Conservation (phyloP, 2,888 invertebrate genomes). For the Morpho deidamia region DNA sequence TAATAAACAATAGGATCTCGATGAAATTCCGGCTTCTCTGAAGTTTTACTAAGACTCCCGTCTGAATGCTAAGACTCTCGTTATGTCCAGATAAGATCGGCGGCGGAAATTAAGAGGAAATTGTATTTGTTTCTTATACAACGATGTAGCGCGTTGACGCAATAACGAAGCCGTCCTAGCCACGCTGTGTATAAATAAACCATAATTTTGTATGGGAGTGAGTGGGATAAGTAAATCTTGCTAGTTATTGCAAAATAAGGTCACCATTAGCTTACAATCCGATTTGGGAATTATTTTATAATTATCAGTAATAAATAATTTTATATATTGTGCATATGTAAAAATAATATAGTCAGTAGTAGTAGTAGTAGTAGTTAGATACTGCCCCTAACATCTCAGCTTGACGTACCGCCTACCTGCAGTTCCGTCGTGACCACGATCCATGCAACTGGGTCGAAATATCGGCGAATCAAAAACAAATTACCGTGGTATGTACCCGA, state of each 20-base stretch:
- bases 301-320: too few species aligned
- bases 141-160: slow-evolving; percentile 48
- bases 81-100: slow-evolving; percentile 65
- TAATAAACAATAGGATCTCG: slow-evolving; percentile 31
- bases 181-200: slow-evolving; percentile 40
- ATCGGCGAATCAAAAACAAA: too few species aligned
- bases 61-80: slow-evolving; percentile 60
- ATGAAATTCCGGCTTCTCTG: slow-evolving; percentile 49
- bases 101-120: slow-evolving; percentile 73
- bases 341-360: too few species aligned
- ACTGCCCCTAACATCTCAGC: too few species aligned
- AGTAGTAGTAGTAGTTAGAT: too few species aligned
- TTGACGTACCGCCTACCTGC: too few species aligned
- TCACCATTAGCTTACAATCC: too few species aligned
- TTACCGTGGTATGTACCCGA: too few species aligned
- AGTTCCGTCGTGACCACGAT: too few species aligned
- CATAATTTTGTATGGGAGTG: slow-evolving; percentile 38
- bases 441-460: too few species aligned
- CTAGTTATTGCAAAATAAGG: slow-evolving; percentile 5
- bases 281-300: too few species aligned
- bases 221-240: slow-evolving; percentile 24
- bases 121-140: slow-evolving; percentile 73
- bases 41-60: slow-evolving; percentile 47
- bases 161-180: slow-evolving; percentile 46
- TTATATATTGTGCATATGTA: too few species aligned